Percentiles rank a stretch among this genome's conserved stretches.
Conservation (phyloP, 2,113 vertebrate genomes). For the Gavialis gangeticus region DNA sequence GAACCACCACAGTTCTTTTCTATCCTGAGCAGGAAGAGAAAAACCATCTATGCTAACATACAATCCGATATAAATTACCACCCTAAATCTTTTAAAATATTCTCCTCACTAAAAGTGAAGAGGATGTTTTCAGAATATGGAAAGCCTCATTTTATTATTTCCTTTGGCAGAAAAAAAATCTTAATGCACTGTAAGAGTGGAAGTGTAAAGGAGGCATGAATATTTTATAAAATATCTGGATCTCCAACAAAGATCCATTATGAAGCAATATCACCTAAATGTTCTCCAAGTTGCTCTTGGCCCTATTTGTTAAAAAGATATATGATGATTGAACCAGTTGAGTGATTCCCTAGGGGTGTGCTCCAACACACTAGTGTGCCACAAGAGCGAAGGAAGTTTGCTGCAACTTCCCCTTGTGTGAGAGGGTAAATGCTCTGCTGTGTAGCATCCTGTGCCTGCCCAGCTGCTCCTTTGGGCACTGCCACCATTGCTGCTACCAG, state of each 20-base stretch:
- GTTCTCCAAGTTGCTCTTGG: not conserved
- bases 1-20: not conserved
- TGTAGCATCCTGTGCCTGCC: too few relatives aligned
- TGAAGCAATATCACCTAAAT: not conserved
- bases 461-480: too few relatives aligned
- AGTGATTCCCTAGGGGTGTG: too few relatives aligned
- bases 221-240: not conserved
- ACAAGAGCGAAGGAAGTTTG: too few relatives aligned
- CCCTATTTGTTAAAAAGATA: not conserved
- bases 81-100: not conserved
- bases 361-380: too few relatives aligned
- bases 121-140: not conserved
- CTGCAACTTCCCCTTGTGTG: too few relatives aligned
- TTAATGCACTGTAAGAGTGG: not conserved
- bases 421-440: too few relatives aligned
- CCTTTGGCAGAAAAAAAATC: not conserved
- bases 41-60: not conserved
- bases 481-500: too few relatives aligned
- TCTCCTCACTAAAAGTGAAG: not conserved
- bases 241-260: not conserved
- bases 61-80: not conserved
- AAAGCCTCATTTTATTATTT: not conserved
- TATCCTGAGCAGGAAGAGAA: not conserved
- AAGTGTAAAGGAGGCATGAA: not conserved
- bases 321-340: too few relatives aligned